These are phyloP conservation scores for Virgularia gustaviana DNA, from an alignment of 92 coral and sea anemone species.

Conservation along the genomic window DNA sequence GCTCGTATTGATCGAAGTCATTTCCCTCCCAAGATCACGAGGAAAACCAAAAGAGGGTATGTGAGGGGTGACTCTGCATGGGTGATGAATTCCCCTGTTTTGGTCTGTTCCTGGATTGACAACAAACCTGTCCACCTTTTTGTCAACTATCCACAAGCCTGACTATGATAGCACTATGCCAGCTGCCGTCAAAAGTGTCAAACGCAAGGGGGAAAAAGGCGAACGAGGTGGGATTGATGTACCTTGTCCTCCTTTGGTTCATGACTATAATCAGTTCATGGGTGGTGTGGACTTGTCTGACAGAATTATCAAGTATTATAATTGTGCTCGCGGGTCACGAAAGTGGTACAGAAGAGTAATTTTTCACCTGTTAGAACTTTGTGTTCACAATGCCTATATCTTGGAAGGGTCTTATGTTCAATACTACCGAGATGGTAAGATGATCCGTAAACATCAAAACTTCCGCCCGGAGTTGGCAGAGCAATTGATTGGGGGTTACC, in stretches of 20 bases:
- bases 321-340: constrained; percentile 36
- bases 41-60: too few relatives aligned
- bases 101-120: constrained; percentile 36
- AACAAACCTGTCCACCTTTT: constrained; percentile 31
- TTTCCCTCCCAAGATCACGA: too few relatives aligned
- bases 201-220: constrained; percentile 39
- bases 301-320: constrained; percentile 45
- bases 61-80: too few relatives aligned
- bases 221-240: constrained; percentile 45
- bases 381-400: constrained; percentile 48
- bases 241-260: constrained; percentile 45
- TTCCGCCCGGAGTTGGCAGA: constrained; percentile 49
- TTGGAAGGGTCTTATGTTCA: too few relatives aligned
- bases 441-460: constrained; percentile 29
- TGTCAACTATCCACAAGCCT: constrained; percentile 40
- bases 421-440: constrained; percentile 44
- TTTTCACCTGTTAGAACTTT: constrained; percentile 46
- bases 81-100: too few relatives aligned
- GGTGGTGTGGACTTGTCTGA: constrained; percentile 45
- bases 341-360: constrained; percentile 30
- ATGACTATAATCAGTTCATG: constrained; percentile 46
- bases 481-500: constrained; percentile 36
- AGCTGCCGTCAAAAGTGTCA: constrained; percentile 27
- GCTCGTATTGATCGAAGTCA: too few relatives aligned
- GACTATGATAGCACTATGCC: constrained; percentile 20